Conservation (phyloP, 1,140 invertebrate species). For the Subanguina moxae region DNA sequence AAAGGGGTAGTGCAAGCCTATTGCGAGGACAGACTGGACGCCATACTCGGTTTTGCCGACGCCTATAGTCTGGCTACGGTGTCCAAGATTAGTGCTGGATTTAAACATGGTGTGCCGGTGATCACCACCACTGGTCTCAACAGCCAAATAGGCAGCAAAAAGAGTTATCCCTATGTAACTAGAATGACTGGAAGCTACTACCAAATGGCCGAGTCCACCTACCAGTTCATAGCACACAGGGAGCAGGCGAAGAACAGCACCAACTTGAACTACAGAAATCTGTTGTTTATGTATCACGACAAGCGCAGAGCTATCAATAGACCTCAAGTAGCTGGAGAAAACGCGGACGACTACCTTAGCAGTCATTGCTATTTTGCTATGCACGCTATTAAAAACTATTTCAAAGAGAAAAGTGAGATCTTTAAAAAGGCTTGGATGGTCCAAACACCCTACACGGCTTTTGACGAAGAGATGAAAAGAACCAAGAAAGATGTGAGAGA, state of each 20-base stretch:
- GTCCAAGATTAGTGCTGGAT: constrained; percentile 76
- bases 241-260: background rate
- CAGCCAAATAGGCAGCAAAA: constrained; percentile 71
- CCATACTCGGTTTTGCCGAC: constrained; percentile 76
- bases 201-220: constrained; percentile 66
- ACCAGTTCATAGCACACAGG: constrained; percentile 46
- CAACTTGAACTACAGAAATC: constrained; percentile 48
- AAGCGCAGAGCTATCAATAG: constrained; percentile 54
- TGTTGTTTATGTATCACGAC: constrained; percentile 59
- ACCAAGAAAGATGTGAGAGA: constrained; percentile 39
- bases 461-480: constrained; percentile 52
- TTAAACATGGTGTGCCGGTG: constrained; percentile 71
- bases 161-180: constrained; percentile 72
- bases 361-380: constrained; percentile 56
- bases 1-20: constrained; percentile 43
- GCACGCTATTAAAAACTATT: constrained; percentile 57
- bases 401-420: constrained; percentile 45
- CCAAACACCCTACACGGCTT: constrained; percentile 48
- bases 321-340: constrained; percentile 20
- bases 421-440: constrained; percentile 52
- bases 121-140: constrained; percentile 78
- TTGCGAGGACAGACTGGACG: constrained; percentile 50
- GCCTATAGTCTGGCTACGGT: constrained; percentile 85
- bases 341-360: constrained; percentile 34
- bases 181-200: constrained; percentile 78